These are phyloP conservation scores for Eristalinus aeneus DNA, from an alignment of 2,888 invertebrate genomes.

Conservation along the genomic window DNA sequence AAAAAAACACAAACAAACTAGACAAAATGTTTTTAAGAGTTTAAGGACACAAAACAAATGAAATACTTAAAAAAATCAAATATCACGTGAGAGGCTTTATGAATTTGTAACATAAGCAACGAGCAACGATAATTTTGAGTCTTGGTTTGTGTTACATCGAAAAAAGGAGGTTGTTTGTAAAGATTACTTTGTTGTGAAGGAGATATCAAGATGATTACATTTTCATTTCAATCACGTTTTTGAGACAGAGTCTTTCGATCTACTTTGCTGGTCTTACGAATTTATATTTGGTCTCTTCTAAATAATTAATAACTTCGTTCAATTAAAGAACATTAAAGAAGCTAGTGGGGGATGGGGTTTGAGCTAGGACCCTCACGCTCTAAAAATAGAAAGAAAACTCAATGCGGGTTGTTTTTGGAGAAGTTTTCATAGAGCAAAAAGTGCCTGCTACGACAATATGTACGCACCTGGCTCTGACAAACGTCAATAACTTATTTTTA, in stretches of 20 bases:
- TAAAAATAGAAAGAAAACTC: too few relatives aligned
- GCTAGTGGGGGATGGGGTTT: too few relatives aligned
- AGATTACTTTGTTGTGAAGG: background rate
- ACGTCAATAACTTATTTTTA: too few relatives aligned
- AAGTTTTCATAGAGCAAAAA: too few relatives aligned
- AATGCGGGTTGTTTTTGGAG: too few relatives aligned
- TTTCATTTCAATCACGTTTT: background rate
- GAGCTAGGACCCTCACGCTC: too few relatives aligned
- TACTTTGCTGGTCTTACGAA: background rate
- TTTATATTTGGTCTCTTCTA: background rate
- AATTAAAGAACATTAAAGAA: too few relatives aligned
- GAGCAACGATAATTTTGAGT: background rate
- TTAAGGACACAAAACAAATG: slow-evolving; percentile 9
- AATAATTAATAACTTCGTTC: background rate
- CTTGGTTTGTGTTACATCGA: slow-evolving; percentile 1
- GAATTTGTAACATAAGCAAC: background rate
- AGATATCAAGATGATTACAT: background rate
- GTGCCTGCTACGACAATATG: too few relatives aligned
- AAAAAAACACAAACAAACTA: slow-evolving; percentile 24
- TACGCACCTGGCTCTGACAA: too few relatives aligned
- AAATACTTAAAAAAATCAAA: background rate
- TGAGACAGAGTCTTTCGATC: background rate
- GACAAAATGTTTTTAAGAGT: slow-evolving; percentile 53
- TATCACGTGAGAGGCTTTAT: background rate
- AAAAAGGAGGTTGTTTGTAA: background rate